Percentiles rank a stretch among this genome's conserved stretches.
phyloP scores from a whole-genome alignment of 2,113 vertebrate species.

The Dicaeum eximium region DNA sequence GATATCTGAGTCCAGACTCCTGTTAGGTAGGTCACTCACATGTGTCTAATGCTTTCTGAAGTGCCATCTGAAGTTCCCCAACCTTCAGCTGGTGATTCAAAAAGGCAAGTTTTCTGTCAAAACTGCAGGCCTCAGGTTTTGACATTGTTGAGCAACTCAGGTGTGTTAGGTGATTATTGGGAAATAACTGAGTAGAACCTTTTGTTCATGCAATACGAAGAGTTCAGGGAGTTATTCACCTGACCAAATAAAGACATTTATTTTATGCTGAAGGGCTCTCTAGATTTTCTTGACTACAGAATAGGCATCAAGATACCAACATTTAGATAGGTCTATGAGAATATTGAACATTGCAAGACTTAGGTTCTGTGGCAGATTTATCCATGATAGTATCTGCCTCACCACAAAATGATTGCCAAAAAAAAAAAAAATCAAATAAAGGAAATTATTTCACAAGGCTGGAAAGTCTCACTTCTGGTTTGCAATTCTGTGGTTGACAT shows the following conservation, averaged over 20 bases:
- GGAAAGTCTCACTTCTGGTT: not conserved
- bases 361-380: not conserved
- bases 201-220: not conserved
- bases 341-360: not conserved
- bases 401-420: not conserved
- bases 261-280: not conserved
- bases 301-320: not conserved
- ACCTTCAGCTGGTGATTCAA: not conserved
- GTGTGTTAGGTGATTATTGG: not conserved
- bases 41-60: not conserved
- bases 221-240: not conserved
- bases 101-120: not conserved
- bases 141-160: not conserved
- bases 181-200: not conserved
- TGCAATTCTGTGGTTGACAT: not conserved
- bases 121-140: not conserved
- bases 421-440: not conserved
- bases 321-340: not conserved
- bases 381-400: not conserved
- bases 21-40: not conserved
- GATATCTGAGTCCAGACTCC: not conserved
- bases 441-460: not conserved
- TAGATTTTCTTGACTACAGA: not conserved
- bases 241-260: not conserved
- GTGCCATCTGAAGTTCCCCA: not conserved